Percentiles rank a stretch among this genome's conserved stretches.
These are phyloP conservation scores for Drosophila insularis DNA, from an alignment of 1,140 invertebrate genomes.

Conservation along the genomic window DNA sequence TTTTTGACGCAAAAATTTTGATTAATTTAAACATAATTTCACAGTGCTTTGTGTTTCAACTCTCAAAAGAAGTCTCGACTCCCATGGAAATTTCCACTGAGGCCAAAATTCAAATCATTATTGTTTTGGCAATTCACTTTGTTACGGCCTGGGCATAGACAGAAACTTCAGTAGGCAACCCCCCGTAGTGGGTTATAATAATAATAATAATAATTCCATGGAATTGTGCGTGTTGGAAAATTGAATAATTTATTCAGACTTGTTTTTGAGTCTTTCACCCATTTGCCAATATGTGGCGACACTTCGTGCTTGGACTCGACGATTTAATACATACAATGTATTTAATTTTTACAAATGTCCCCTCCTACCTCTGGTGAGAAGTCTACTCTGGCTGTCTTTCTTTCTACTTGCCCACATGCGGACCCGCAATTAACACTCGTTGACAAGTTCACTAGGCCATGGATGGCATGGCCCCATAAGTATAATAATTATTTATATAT, in stretches of 20 bases:
- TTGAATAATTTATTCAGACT: background rate
- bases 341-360: slow-evolving; percentile 2
- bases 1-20: background rate
- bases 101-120: slow-evolving; percentile 10
- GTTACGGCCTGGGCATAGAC: background rate
- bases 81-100: slow-evolving; percentile 24
- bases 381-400: background rate
- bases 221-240: slow-evolving; percentile 15
- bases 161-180: background rate
- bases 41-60: background rate
- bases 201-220: background rate
- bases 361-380: background rate
- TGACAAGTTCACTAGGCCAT: slow-evolving; percentile 32
- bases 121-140: background rate
- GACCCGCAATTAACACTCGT: slow-evolving; percentile 20
- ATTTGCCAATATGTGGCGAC: slow-evolving; percentile 9
- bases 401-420: background rate
- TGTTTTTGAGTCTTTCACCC: background rate
- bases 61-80: background rate
- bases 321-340: background rate
- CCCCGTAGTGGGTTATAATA: background rate
- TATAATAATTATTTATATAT: slow-evolving; percentile 13
- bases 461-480: background rate
- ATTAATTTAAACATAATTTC: slow-evolving; percentile 2
- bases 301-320: slow-evolving; percentile 12